These are phyloP conservation scores for Ianthella basta DNA, from an alignment of 37 sponge, comb jelly and placozoan species.

Conservation along the genomic window DNA sequence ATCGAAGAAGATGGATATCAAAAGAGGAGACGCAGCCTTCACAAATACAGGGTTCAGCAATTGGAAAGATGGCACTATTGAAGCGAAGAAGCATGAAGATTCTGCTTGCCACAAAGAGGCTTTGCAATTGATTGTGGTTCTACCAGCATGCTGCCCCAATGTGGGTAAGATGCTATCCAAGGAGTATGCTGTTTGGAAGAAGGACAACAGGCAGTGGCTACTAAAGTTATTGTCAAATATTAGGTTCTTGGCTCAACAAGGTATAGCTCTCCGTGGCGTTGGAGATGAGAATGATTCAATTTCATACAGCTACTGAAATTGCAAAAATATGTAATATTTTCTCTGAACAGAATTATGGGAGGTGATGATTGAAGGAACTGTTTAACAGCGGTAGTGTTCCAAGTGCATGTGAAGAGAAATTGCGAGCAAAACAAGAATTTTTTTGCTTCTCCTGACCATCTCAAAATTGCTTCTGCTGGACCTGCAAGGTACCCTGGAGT, in stretches of 20 bases:
- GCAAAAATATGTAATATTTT: neutral
- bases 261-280: neutral
- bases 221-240: constrained; percentile 1
- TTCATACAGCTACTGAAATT: neutral
- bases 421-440: neutral
- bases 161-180: constrained; percentile 1
- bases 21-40: constrained; percentile 2
- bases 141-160: neutral
- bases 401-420: neutral
- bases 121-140: constrained; percentile 1
- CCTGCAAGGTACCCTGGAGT: neutral
- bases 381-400: too few relatives aligned
- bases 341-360: neutral
- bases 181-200: neutral
- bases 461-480: neutral
- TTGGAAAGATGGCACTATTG: constrained; percentile 1
- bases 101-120: constrained; percentile 6
- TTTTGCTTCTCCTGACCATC: neutral
- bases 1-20: neutral
- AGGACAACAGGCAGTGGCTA: constrained; percentile 2
- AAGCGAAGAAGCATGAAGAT: neutral
- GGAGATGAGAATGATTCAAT: constrained; percentile 1
- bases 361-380: neutral
- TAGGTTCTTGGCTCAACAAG: constrained; percentile 2
- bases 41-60: neutral